Conservation (phyloP, 2,888 invertebrate genomes). For the Ichneumoninae sp. region DNA sequence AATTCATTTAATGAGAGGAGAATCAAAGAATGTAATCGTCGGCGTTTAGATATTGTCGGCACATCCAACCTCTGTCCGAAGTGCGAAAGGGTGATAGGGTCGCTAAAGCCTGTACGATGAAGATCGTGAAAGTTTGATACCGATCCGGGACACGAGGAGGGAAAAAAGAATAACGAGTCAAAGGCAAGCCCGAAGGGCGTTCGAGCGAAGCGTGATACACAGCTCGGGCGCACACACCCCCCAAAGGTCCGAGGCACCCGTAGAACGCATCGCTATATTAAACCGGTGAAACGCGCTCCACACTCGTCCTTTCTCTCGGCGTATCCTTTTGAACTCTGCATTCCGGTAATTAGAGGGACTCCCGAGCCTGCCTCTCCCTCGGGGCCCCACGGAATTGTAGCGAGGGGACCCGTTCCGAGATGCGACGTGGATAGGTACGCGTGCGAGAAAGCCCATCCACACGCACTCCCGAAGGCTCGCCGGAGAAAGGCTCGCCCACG, state of each 20-base stretch:
- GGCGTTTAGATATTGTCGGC: neutral
- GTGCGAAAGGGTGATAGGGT: neutral
- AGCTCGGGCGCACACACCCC: neutral
- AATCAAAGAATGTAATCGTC: conserved; percentile 14
- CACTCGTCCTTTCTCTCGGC: conserved; percentile 15
- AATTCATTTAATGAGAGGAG: neutral
- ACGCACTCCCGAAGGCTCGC: conserved; percentile 17
- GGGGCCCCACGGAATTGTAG: conserved; percentile 39
- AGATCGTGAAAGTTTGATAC: conserved; percentile 50
- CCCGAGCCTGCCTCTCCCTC: conserved; percentile 39
- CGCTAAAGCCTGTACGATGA: conserved; percentile 7
- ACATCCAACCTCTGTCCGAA: neutral
- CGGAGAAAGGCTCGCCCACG: conserved; percentile 22
- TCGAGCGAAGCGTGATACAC: conserved; percentile 38
- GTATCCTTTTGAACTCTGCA: conserved; percentile 67
- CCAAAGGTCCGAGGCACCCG: conserved; percentile 16
- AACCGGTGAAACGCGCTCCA: conserved; percentile 43
- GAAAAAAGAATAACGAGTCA: conserved; percentile 32
- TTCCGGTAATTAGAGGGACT: conserved; percentile 64
- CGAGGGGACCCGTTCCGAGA: conserved; percentile 32
- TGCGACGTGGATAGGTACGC: conserved; percentile 5
- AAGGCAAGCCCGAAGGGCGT: conserved; percentile 44
- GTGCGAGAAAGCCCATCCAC: neutral
- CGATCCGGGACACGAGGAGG: conserved; percentile 24
- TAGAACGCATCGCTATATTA: conserved; percentile 52